phyloP scores from a whole-genome alignment of 2,113 vertebrate species.

The Chionodraco myersi region DNA sequence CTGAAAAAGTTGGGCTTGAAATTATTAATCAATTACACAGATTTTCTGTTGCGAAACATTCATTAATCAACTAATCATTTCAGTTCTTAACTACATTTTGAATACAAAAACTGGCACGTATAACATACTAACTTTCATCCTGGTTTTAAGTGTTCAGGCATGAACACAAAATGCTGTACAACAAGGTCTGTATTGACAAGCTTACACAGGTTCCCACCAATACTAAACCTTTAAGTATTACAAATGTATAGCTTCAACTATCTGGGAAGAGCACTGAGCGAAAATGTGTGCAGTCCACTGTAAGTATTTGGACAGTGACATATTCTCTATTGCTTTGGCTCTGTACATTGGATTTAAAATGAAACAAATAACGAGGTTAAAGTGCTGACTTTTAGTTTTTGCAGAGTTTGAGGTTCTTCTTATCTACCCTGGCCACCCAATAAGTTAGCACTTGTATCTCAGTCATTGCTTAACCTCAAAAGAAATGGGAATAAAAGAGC shows the following conservation, averaged over 20 bases:
- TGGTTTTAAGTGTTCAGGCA: no score
- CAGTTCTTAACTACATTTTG: no score
- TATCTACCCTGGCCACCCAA: neutral
- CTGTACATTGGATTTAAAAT: neutral
- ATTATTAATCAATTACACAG: no score
- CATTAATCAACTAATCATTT: no score
- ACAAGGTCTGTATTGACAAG: neutral
- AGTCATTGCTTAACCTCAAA: neutral
- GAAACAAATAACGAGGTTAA: conserved; percentile 17
- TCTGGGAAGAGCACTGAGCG: neutral
- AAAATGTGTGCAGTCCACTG: neutral
- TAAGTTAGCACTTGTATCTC: neutral
- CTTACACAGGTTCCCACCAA: neutral
- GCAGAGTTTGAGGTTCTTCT: neutral
- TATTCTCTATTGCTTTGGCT: neutral
- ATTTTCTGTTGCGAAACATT: no score
- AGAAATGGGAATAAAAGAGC: neutral
- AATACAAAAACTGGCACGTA: no score
- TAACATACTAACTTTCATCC: no score
- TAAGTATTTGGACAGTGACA: neutral
- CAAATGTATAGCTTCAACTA: neutral
- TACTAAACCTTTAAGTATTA: neutral
- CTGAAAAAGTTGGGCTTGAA: no score
- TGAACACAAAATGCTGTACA: no score
- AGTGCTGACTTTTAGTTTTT: conserved; percentile 14